Evolutionary conservation across 2,113 vertebrate genomes (phyloP), one percentile per base, ranked within the genome.

Genomic region (Tonatia bakeri): DNA sequence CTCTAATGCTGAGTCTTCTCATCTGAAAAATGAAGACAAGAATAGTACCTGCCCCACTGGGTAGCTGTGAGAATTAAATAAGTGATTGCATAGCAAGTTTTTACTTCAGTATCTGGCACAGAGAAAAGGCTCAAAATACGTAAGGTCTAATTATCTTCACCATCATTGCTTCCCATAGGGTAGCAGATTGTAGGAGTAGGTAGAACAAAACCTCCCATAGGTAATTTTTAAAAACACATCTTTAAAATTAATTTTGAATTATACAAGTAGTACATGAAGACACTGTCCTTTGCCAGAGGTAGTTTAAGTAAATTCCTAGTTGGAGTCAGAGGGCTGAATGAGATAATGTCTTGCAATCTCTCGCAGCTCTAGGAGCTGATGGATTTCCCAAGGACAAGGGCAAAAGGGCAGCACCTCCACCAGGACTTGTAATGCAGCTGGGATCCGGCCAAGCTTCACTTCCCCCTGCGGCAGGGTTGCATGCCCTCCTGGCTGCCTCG

Each of bases 191-290:
- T n/a, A 72, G 81, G 11, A 94, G 47, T 1, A 88, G 52, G 81
- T 47, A 94, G 67, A 90, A 92, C 70, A 87, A 84, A 85, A 90
- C 82, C 80, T 90, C 87, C 87, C 95, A 94, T 13, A 52, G 72
- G 72, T 84, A 72, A 81, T 72, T 87, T 84, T 3, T 3, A 13
- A 90, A 87, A 88, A 69, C 38, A 87, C 24, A 91, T 73, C 56
- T 86, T 93, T 73, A 64, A 87, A 96, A 96, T 92, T 95, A 91
- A 94, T 86, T 94, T 93, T 96, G 96, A 97, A 97, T 96, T 90
- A 93, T 83, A 79, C 47, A 64, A 96, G 86, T 75, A 54, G 43
- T 80, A 50, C 67, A 93, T 40, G 67, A 96, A 96, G 75, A 96
- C 75, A 92, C 69, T 75, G 33, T 96, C 86, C 83, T 93, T 72